These are phyloP conservation scores for Percina caprodes DNA, from an alignment of 2,113 vertebrate genomes.

Conservation along the genomic window DNA sequence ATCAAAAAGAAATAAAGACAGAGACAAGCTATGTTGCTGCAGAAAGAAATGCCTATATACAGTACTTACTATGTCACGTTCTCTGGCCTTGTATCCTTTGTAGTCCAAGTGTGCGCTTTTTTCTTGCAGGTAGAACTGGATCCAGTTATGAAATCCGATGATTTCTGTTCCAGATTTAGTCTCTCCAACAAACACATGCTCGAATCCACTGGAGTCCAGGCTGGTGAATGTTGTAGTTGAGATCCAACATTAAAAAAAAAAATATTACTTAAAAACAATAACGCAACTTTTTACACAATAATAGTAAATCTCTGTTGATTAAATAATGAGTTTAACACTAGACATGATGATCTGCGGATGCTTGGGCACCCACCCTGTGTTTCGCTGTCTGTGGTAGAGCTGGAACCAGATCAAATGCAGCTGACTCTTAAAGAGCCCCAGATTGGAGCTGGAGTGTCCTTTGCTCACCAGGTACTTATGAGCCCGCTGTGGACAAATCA, in stretches of 20 bases:
- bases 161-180: slow-evolving; percentile 83
- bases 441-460: slow-evolving; percentile 74
- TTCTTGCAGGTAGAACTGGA: slow-evolving; percentile 92
- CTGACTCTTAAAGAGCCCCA: slow-evolving; percentile 84
- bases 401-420: slow-evolving; percentile 91
- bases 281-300: background rate
- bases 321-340: background rate
- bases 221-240: slow-evolving; percentile 67
- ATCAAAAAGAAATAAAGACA: background rate
- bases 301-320: background rate
- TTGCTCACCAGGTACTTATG: slow-evolving; percentile 87
- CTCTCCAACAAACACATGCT: slow-evolving; percentile 92
- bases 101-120: slow-evolving; percentile 86
- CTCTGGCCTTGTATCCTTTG: slow-evolving; percentile 86
- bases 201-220: slow-evolving; percentile 88
- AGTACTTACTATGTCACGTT: slow-evolving; percentile 67
- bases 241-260: slow-evolving; percentile 3
- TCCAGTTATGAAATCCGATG: slow-evolving; percentile 91
- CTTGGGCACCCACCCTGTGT: slow-evolving; percentile 79
- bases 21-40: background rate
- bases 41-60: background rate
- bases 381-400: slow-evolving; percentile 85
- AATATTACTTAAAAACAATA: background rate
- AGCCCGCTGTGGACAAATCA: slow-evolving; percentile 79
- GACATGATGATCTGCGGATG: background rate